Evolutionary conservation across 30 jellyfish, hydroid and myxozoan genomes (phyloP), one percentile per base, ranked within the genome.

Genomic region (Morbakka virulenta): DNA sequence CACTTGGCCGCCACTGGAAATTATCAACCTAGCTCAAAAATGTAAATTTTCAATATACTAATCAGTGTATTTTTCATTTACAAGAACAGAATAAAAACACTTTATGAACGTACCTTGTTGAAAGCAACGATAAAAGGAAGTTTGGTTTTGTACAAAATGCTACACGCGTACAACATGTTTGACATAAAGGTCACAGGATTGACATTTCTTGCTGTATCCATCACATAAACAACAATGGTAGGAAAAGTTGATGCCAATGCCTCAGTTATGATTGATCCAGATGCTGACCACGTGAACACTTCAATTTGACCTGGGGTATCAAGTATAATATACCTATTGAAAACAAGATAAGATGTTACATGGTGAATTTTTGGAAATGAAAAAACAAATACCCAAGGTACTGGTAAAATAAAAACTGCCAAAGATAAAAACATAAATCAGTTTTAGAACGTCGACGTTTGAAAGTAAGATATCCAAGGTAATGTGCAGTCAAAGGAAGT

Each of bases 301-400:
- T 93, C 99, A 20, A 93, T 93, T 74, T 93, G 99, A 14, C 99
- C 99, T 14, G 99, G 99, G 4, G 99, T 93, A 64, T 93, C 99
- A 13, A 93, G 29, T 4, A 93, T 51, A 50, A 93, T 81, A 74
- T 74, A 79, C 53, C 99, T 93, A 28, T 20, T 33, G 53, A 3
- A 72, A n/a, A 11, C 12, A n/a, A 66, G n/a, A 12, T 6, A 61
- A 61, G 23, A 24, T 6, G 23, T 23, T 11, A 9, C 41, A 61
- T 12, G 23, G 62, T 47, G 62, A 12, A n/a, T 12, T 47, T n/a
- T 47, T 13, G 62, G n/a, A 47, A 47, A 47, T 13, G 13, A n/a
- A 13, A 47, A n/a, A 47, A n/a, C 62, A 47, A n/a, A 12, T 12
- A n/a, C 13, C 28, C 28, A 64, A 3, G 31, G 3, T 21, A 64